Evolutionary conservation across 2,113 vertebrate genomes (phyloP), one percentile per base, ranked within the genome.

Genomic region (Pachyramphus minor): DNA sequence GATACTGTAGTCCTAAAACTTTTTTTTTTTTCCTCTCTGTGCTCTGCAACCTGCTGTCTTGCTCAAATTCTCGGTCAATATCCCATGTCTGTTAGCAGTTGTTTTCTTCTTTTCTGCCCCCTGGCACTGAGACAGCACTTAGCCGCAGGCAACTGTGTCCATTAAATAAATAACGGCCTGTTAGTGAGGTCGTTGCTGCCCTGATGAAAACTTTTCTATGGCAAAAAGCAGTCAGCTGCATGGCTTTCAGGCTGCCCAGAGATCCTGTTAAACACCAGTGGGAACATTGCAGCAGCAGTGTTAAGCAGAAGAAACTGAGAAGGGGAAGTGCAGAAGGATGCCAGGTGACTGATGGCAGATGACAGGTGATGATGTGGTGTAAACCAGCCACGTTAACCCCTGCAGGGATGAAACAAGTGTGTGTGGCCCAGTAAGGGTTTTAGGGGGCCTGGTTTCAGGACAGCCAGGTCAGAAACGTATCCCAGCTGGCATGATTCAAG

Each of bases 191-290:
- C 42, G 14, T 41, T 41, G 41, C 41, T 89, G 28, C 20, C 27
- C n/a, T 53, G 55, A 50, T 64, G 50, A 77, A 81, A 91, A 69
- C 45, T 14, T 68, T 91, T 53, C 59, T 62, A 64, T 95, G 59
- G 72, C 50, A 73, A 60, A 76, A 89, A 56, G 2, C 35, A 63
- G 62, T 31, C 45, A 80, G 49, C 23, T 50, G 16, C 24, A 22
- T 0, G 3, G 7, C 60, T 85, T 69, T 11, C 19, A 84, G 47
- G 42, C 55, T 76, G 35, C 58, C 47, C 2, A 5, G 24, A 39
- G 33, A 17, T 24, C 15, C 12, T 33, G 11, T 68, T 92, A 49
- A 73, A 93, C 14, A n/a, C 11, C 30, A 31, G n/a, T 0, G 0
- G 17, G 13, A 90, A 12, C 53, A 24, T 41, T 35, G 25, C 30